These are phyloP conservation scores for Prunella strophiata DNA, from an alignment of 2,797 vertebrate genomes.

Conservation along the genomic window DNA sequence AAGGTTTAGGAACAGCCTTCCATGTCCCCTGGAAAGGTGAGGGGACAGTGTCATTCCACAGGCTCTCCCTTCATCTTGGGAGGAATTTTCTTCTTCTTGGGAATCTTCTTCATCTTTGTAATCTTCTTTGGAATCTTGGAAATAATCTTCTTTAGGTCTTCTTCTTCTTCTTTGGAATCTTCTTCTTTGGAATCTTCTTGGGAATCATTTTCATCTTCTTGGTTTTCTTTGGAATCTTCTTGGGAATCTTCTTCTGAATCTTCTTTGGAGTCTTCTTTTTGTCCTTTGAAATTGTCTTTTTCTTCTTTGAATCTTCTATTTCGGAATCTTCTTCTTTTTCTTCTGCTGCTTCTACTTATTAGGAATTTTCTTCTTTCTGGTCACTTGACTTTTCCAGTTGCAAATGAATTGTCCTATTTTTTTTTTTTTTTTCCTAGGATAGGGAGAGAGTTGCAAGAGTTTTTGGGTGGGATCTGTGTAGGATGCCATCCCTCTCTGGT, in stretches of 20 bases:
- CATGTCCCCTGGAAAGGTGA: not conserved
- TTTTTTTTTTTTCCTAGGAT: not conserved
- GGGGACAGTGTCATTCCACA: not conserved
- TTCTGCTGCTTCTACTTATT: not conserved
- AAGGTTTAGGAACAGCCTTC: not conserved
- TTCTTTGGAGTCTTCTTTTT: not conserved
- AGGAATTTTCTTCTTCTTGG: not conserved
- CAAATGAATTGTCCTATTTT: rapidly evolving
- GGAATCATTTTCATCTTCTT: not conserved
- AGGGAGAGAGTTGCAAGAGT: not conserved
- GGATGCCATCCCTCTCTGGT: not conserved
- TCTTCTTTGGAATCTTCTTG: too few species aligned
- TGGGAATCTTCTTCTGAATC: not conserved
- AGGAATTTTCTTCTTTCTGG: not conserved
- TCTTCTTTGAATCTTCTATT: not conserved
- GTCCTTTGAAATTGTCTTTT: too few species aligned
- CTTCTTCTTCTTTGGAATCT: too few species aligned
- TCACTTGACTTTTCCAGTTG: not conserved
- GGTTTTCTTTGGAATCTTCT: not conserved
- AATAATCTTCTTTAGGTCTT: not conserved
- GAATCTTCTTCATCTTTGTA: not conserved
- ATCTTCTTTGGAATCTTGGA: too few species aligned
- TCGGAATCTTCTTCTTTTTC: not conserved
- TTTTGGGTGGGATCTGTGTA: not conserved
- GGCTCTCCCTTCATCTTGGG: not conserved